A percentile compares a stretch with the other conserved stretches of the same genome.
Evolutionary conservation across 2,113 vertebrate species (phyloP).

Genomic region (Sarotherodon lohbergeri): DNA sequence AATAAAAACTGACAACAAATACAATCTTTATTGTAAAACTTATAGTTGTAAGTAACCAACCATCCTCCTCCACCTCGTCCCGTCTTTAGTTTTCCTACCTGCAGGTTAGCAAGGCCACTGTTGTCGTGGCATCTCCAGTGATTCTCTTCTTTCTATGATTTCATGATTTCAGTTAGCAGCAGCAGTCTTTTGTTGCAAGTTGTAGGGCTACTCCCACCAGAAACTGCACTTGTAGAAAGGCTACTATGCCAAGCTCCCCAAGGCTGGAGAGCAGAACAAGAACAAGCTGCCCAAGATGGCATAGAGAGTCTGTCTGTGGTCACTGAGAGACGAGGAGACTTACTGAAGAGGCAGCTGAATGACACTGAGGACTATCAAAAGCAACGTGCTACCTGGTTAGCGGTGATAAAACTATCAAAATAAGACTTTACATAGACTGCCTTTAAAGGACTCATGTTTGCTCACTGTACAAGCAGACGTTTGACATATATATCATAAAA

Average conservation of each 20-base stretch:
- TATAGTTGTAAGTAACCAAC: background rate
- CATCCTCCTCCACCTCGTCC: background rate
- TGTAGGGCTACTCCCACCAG: background rate
- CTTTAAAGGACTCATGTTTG: rapidly evolving
- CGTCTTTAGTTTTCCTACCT: background rate
- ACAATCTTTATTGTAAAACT: background rate
- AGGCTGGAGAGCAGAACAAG: background rate
- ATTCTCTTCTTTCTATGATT: background rate
- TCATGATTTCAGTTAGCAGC: background rate
- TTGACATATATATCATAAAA: background rate
- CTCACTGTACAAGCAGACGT: background rate
- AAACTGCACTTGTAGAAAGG: background rate
- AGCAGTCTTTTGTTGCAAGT: background rate
- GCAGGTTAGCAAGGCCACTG: background rate
- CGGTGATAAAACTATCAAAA: background rate
- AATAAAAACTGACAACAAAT: background rate
- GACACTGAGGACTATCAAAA: background rate
- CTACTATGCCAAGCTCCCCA: background rate
- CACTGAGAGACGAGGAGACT: background rate
- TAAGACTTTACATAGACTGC: background rate
- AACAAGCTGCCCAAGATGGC: background rate
- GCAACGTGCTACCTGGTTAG: background rate
- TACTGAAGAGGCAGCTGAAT: background rate
- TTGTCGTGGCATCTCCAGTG: background rate
- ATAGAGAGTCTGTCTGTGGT: background rate